A percentile compares a stretch with the other conserved stretches of the same genome.
Evolutionary conservation across 2,113 vertebrate species (phyloP).

Genomic region (Nymphicus hollandicus): DNA sequence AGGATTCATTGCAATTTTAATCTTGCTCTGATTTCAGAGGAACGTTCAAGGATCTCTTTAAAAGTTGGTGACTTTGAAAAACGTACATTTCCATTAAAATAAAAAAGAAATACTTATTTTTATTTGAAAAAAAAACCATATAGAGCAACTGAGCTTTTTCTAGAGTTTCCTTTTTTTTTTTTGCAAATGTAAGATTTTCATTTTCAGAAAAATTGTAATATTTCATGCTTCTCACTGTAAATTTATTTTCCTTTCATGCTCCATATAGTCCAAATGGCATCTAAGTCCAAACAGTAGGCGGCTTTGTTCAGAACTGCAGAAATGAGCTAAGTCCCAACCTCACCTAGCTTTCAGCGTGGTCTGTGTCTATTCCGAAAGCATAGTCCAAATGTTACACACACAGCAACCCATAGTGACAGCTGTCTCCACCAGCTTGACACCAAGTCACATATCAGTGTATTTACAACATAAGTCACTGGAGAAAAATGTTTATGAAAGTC

Average conservation of each 20-base stretch:
- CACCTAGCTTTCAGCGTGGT: not conserved
- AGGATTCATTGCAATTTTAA: not conserved
- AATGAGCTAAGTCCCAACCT: not conserved
- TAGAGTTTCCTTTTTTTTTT: not conserved
- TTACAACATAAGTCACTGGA: not conserved
- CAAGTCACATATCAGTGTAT: not conserved
- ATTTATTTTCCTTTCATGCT: not conserved
- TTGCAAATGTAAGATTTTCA: not conserved
- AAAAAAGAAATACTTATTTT: not conserved
- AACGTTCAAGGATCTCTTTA: not conserved
- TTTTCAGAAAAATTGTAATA: not conserved
- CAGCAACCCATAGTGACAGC: not conserved
- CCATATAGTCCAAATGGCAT: not conserved
- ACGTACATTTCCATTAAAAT: not conserved
- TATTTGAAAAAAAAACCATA: not conserved
- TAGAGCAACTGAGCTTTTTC: not conserved
- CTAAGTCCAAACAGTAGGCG: not conserved
- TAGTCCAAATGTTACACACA: not conserved
- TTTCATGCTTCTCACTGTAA: not conserved
- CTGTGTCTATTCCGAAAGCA: not conserved
- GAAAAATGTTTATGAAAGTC: not conserved
- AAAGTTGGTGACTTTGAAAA: not conserved
- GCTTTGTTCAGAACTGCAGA: not conserved
- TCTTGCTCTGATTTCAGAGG: not conserved
- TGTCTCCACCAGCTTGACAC: not conserved